Evolutionary conservation across 2,113 vertebrate genomes (phyloP).

Genomic region (mouse (Mus musculus)): DNA sequence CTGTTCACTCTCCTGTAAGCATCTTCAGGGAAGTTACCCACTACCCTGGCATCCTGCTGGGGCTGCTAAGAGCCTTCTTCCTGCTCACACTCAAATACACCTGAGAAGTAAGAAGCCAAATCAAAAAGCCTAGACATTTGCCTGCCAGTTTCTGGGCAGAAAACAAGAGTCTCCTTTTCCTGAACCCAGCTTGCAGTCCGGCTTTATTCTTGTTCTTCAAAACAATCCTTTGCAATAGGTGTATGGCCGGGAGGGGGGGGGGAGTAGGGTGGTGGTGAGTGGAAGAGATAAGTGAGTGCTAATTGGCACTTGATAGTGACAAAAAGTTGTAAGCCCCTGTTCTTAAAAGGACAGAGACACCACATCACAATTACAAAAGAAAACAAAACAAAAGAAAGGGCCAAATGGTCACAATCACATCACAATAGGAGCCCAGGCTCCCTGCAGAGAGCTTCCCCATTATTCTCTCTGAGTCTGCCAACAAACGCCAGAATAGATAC

Average conservation of each 20-base stretch:
- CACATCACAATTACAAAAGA: neutral
- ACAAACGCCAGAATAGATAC: neutral
- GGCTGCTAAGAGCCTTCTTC: neutral
- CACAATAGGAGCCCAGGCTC: neutral
- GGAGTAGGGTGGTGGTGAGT: neutral
- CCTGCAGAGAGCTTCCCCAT: neutral
- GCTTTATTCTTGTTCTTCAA: neutral
- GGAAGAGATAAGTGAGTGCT: neutral
- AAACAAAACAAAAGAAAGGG: neutral
- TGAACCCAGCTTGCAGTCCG: neutral
- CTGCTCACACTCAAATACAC: neutral
- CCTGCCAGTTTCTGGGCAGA: neutral
- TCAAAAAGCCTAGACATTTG: neutral
- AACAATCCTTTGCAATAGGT: neutral
- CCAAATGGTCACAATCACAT: neutral
- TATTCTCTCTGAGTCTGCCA: conserved; percentile 26
- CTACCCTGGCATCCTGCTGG: no score
- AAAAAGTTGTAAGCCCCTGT: conserved; percentile 8
- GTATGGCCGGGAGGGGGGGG: no score
- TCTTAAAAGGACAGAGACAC: neutral
- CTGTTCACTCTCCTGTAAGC: neutral
- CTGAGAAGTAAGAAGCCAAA: neutral
- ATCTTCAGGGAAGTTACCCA: neutral
- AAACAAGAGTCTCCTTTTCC: neutral
- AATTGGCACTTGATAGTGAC: neutral